A percentile compares a stretch with the other conserved stretches of the same genome.
Evolutionary conservation across 2,797 vertebrate species (phyloP).

Genomic region (Salarias fasciatus): DNA sequence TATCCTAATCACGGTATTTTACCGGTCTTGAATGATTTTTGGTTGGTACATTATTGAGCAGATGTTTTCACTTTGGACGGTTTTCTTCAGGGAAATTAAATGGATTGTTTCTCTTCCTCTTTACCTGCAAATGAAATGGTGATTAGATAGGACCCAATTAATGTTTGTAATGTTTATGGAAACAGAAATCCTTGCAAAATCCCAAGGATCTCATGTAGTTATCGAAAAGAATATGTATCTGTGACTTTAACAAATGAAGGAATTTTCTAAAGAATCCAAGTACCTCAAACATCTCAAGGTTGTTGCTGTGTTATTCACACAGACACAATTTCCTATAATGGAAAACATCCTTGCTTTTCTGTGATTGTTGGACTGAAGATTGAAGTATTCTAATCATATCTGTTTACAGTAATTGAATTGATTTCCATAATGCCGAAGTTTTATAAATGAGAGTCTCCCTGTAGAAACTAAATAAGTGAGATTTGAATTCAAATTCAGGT

Average conservation of each 20-base stretch:
- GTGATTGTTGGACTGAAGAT: neutral
- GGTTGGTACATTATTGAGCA: slow-evolving; percentile 45
- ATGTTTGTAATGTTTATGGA: slow-evolving; percentile 6
- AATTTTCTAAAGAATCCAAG: no score
- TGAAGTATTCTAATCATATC: neutral
- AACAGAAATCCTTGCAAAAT: neutral
- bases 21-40: slow-evolving; percentile 45
- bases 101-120: slow-evolving; percentile 28
- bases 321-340: neutral
- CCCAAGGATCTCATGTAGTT: no score
- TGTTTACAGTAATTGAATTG: neutral
- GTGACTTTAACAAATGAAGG: no score
- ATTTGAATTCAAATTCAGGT: slow-evolving; percentile 10
- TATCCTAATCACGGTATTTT: slow-evolving; percentile 43
- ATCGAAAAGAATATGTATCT: no score
- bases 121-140: slow-evolving; percentile 1
- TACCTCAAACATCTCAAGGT: slow-evolving; percentile 21
- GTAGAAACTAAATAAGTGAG: slow-evolving; percentile 26
- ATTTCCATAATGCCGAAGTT: neutral
- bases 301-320: neutral
- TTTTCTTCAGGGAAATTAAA: slow-evolving; percentile 30
- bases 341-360: neutral
- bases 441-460: neutral
- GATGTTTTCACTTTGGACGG: slow-evolving; percentile 44
- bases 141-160: slow-evolving; percentile 5